Evolutionary conservation across 1,140 invertebrate genomes (phyloP).

Genomic region (Heliothis virescens): DNA sequence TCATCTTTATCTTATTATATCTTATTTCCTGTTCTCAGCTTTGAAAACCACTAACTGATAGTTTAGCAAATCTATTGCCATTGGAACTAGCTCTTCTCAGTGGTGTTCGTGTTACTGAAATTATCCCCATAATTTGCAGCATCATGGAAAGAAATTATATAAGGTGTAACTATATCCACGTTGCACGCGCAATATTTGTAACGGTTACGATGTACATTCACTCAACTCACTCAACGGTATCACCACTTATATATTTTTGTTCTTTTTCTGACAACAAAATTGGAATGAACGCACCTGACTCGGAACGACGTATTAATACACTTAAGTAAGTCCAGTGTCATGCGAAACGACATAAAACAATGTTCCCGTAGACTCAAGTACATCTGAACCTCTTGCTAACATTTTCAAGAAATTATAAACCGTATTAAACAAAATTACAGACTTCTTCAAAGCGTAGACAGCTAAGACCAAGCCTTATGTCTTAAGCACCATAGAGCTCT

Average conservation of each 20-base stretch:
- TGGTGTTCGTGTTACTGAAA: constrained; percentile 29
- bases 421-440: constrained; percentile 26
- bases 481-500: constrained; percentile 24
- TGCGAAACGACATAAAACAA: not conserved
- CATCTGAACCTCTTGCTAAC: not conserved
- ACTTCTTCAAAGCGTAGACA: constrained; percentile 23
- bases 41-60: not conserved
- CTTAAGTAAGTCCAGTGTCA: constrained; percentile 8
- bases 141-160: constrained; percentile 34
- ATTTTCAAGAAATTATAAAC: constrained; percentile 26
- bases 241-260: constrained; percentile 36
- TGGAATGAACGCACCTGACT: constrained; percentile 2
- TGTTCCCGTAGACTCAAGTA: not conserved
- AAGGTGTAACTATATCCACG: constrained; percentile 23
- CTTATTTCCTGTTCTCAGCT: too few species aligned
- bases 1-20: not conserved
- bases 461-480: constrained; percentile 14
- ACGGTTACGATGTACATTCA: constrained; percentile 31
- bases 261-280: constrained; percentile 18
- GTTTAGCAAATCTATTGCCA: not conserved
- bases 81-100: not conserved
- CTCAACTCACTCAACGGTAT: constrained; percentile 36
- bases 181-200: constrained; percentile 34
- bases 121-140: constrained; percentile 36
- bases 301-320: constrained; percentile 2